Evolutionary conservation across 2,888 invertebrate genomes (phyloP).

Genomic region (Drosophila leonis): DNA sequence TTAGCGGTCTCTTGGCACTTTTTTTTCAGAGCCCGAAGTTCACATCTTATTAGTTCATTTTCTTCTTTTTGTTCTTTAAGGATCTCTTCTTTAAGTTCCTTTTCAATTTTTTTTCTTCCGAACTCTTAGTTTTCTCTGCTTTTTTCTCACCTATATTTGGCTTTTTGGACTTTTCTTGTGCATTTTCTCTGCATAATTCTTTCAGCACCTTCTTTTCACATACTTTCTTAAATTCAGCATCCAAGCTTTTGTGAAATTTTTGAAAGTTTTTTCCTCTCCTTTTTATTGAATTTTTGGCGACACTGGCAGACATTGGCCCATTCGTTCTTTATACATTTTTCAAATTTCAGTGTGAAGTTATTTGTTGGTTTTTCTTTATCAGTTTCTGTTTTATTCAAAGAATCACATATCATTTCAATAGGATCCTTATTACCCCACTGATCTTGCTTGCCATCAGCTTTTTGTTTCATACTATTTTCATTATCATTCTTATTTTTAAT

Average conservation of each 20-base stretch:
- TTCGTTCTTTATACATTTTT: not conserved
- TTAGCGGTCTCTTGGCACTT: slow-evolving; percentile 2
- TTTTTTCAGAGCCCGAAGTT: not conserved
- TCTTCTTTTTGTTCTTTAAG: not conserved
- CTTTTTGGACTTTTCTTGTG: no score
- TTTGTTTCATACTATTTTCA: not conserved
- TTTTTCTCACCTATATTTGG: not conserved
- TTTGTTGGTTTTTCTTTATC: not conserved
- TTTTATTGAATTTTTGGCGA: not conserved
- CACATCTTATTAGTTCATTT: not conserved
- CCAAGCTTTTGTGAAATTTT: not conserved
- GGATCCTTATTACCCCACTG: not conserved
- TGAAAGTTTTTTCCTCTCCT: not conserved
- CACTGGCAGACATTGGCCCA: slow-evolving; percentile 3
- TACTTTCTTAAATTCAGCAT: not conserved
- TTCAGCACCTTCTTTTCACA: not conserved
- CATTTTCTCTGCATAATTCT: not conserved
- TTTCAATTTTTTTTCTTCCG: not conserved
- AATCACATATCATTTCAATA: not conserved
- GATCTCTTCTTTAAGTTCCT: not conserved
- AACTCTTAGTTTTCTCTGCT: not conserved
- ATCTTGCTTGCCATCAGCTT: not conserved
- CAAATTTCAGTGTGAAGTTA: not conserved
- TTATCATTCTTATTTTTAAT: not conserved
- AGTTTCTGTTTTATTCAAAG: not conserved